Conservation (phyloP, 1,140 invertebrate species). For the Macrobrachium nipponense region DNA sequence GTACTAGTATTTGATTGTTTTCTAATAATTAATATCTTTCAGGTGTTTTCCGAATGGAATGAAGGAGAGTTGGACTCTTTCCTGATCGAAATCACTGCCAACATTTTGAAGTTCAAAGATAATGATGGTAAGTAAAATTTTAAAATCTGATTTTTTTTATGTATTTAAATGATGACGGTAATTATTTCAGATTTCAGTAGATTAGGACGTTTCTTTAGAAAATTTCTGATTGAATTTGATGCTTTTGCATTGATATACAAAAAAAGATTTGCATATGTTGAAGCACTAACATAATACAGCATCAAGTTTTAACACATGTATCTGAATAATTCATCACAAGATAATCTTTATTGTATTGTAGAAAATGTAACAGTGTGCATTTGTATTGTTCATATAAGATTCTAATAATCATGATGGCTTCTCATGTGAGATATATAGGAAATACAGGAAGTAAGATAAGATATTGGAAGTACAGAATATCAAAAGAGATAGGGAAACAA, state of each 20-base stretch:
- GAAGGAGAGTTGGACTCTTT: slow-evolving; percentile 96
- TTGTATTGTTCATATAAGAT: too few relatives aligned
- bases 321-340: too few relatives aligned
- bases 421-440: not conserved
- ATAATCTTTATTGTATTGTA: too few relatives aligned
- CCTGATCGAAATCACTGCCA: slow-evolving; percentile 96
- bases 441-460: too few relatives aligned
- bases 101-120: slow-evolving; percentile 96
- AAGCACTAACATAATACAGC: too few relatives aligned
- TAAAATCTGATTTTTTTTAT: not conserved
- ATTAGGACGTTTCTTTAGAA: not conserved
- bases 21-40: slow-evolving; percentile 29
- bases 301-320: too few relatives aligned
- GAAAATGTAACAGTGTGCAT: too few relatives aligned
- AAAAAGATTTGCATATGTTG: not conserved
- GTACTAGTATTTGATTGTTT: not conserved
- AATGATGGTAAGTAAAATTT: slow-evolving; percentile 74
- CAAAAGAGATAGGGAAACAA: not conserved
- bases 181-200: too few relatives aligned
- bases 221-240: not conserved
- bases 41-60: slow-evolving; percentile 95
- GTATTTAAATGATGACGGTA: too few relatives aligned
- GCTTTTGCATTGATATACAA: not conserved
- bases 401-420: too few relatives aligned
- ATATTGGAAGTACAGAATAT: not conserved